Conservation (phyloP, 2,113 vertebrate species). For the Xiphophorus hellerii region DNA sequence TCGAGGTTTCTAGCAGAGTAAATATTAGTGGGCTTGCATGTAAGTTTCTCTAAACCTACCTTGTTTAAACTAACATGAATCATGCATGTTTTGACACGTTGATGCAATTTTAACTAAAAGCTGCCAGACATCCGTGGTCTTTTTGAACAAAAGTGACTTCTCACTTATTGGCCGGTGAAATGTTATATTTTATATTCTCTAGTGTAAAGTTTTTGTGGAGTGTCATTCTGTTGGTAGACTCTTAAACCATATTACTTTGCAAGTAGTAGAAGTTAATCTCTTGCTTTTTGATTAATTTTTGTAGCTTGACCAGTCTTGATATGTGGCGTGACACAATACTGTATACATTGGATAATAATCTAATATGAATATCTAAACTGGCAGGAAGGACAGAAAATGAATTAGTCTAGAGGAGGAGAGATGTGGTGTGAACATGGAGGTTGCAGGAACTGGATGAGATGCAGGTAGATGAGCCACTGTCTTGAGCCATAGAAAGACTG, state of each 20-base stretch:
- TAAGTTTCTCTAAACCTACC: not conserved
- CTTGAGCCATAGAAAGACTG: too few species aligned
- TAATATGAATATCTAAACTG: too few species aligned
- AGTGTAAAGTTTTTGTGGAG: not conserved
- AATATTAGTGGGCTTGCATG: not conserved
- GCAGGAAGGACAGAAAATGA: too few species aligned
- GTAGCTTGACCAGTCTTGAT: not conserved
- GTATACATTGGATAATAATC: not conserved
- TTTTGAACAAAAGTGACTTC: not conserved
- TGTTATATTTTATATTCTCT: not conserved
- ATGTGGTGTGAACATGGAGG: too few species aligned
- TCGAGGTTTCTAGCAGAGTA: not conserved
- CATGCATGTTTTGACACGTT: not conserved
- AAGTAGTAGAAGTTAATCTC: not conserved
- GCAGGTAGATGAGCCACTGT: too few species aligned
- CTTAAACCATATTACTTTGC: not conserved
- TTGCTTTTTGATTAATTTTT: not conserved
- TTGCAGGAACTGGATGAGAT: too few species aligned
- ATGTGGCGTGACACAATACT: not conserved
- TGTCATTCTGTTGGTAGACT: not conserved
- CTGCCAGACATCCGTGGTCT: not conserved
- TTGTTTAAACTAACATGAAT: not conserved
- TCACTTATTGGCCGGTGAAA: not conserved
- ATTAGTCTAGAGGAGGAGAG: too few species aligned
- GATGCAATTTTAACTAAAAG: not conserved